A percentile compares a stretch with the other conserved stretches of the same genome.
Evolutionary conservation across 2,797 vertebrate species (phyloP).

Genomic region (Danio kyathit): DNA sequence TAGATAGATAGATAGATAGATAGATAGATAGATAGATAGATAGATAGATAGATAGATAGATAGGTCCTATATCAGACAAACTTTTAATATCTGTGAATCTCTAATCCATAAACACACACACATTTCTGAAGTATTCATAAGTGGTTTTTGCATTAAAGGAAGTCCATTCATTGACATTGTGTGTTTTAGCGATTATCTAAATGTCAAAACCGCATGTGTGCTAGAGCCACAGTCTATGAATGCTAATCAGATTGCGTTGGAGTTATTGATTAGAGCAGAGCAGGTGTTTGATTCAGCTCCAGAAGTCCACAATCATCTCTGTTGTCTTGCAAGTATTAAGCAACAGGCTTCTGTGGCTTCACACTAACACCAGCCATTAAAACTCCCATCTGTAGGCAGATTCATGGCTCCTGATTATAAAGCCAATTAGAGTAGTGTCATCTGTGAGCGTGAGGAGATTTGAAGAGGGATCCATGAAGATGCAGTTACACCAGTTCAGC

Average conservation of each 20-base stretch:
- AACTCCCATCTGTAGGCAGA: conserved; percentile 27
- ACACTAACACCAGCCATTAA: conserved; percentile 9
- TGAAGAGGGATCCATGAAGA: background rate
- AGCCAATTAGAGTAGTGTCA: conserved; percentile 26
- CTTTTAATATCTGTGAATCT: background rate
- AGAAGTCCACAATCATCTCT: conserved; percentile 19
- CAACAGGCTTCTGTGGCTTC: conserved; percentile 7
- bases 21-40: too few species aligned
- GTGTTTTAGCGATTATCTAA: background rate
- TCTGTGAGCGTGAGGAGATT: conserved; percentile 2
- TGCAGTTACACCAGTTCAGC: background rate
- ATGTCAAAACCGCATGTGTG: background rate
- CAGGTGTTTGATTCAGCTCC: conserved; percentile 3
- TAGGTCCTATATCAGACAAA: background rate
- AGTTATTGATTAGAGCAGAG: conserved; percentile 8
- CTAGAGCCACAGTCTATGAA: background rate
- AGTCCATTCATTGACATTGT: background rate
- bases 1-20: too few species aligned
- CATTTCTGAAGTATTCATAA: background rate
- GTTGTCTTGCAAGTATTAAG: conserved; percentile 1
- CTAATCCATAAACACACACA: background rate
- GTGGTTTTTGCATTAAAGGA: background rate
- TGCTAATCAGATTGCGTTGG: background rate
- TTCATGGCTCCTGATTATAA: conserved; percentile 28
- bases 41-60: too few species aligned